Percentiles rank a stretch among this genome's conserved stretches.
phyloP scores from a whole-genome alignment of 1,140 invertebrate genomes.

The Maniola jurtina region DNA sequence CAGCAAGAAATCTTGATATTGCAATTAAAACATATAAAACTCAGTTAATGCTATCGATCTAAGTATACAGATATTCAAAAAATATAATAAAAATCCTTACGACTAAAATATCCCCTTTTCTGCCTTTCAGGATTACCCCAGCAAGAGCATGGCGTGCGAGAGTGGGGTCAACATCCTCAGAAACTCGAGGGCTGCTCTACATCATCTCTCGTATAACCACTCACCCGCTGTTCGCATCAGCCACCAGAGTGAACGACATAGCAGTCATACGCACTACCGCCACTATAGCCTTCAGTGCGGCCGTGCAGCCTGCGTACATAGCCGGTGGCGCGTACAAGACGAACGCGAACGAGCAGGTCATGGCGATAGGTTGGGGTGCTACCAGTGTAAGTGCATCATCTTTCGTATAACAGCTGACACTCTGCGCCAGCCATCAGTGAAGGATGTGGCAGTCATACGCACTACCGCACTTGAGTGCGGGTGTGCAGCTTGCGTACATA shows the following conservation, averaged over 20 bases:
- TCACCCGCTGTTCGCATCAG: slow-evolving; percentile 79
- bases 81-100: background rate
- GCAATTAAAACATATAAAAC: too few relatives aligned
- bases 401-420: slow-evolving; percentile 72
- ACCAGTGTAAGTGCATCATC: slow-evolving; percentile 39
- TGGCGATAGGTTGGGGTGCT: slow-evolving; percentile 58
- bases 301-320: slow-evolving; percentile 42
- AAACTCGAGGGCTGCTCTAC: slow-evolving; percentile 41
- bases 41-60: too few relatives aligned
- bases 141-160: slow-evolving; percentile 49
- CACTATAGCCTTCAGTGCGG: slow-evolving; percentile 51
- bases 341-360: slow-evolving; percentile 32
- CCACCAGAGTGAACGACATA: slow-evolving; percentile 81
- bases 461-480: slow-evolving; percentile 35
- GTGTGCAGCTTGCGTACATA: slow-evolving; percentile 42
- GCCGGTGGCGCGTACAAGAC: slow-evolving; percentile 42
- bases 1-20: too few relatives aligned
- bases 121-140: slow-evolving; percentile 35
- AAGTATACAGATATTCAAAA: background rate
- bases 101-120: background rate
- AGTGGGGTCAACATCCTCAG: slow-evolving; percentile 44
- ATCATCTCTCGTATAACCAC: slow-evolving; percentile 49
- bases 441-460: slow-evolving; percentile 82
- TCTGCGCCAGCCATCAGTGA: slow-evolving; percentile 75
- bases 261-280: slow-evolving; percentile 67